Evolutionary conservation across 2,113 vertebrate genomes (phyloP), one percentile per base, ranked within the genome.

Genomic region (Salvator merianae): DNA sequence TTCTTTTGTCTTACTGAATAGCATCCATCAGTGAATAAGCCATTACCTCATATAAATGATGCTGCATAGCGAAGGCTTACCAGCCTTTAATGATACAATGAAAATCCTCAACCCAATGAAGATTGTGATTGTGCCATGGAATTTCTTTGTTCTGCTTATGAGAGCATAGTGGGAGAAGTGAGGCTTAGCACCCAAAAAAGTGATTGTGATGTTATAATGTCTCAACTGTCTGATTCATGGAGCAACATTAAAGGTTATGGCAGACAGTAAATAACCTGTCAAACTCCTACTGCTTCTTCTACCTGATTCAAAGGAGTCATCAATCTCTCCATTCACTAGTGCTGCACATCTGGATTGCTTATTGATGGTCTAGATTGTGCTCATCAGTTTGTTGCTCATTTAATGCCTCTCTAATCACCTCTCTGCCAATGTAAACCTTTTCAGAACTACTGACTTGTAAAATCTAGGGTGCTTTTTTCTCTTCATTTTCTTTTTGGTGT

Each of bases 181-280:
- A 62, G 0, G 0, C 1, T n/a, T 66, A 85, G 36, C 80, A 70
- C 86, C 68, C 68, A 70, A 69, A 59, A 80, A 24, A 87, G 0
- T 0, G 50, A 88, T 32, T 18, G 63, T 91, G 79, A 72, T 53
- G n/a, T 79, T 81, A 43, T 71, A 82, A 85, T 84, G 87, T 90
- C 84, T 84, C 50, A 71, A 86, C 63, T 78, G 77, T 59, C 87
- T 93, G 94, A 94, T 94, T 93, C 94, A 94, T 91, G 81, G 84
- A 91, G 47, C 91, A 88, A 81, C 87, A 92, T 91, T 94, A 92
- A 90, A 88, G 84, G 87, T 90, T 93, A 91, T 91, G 88, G 92
- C 91, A 93, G 86, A 86, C 91, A 87, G 91, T 93, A 94, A 94
- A 94, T 91, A 93, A 94, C 91, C 90, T 94, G 93, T 94, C 93